A percentile compares a stretch with the other conserved stretches of the same genome.
These are phyloP conservation scores for Sminthurides aquaticus DNA, from an alignment of 2,888 invertebrate genomes.

Conservation along the genomic window DNA sequence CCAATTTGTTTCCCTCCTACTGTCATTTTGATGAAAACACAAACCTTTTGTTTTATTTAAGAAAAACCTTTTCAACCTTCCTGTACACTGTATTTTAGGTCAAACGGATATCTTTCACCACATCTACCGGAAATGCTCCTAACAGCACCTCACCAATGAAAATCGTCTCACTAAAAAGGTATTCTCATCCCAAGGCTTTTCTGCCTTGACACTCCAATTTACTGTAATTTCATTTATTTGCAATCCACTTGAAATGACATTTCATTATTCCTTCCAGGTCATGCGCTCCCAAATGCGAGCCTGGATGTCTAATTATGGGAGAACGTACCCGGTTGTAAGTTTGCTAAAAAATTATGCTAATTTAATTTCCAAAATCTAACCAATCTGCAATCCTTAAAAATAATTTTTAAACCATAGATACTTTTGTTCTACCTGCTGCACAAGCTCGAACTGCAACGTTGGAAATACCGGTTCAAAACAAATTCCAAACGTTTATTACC, in stretches of 20 bases:
- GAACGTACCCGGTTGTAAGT: constrained; percentile 70
- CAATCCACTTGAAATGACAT: too few species aligned
- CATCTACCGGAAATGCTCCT: constrained; percentile 13
- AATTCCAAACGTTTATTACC: too few species aligned
- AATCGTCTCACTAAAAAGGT: constrained; percentile 29
- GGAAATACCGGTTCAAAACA: constrained; percentile 50
- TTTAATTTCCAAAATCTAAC: not conserved
- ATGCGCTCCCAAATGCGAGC: constrained; percentile 69
- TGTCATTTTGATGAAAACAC: too few species aligned
- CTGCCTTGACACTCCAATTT: too few species aligned
- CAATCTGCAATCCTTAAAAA: constrained; percentile 1
- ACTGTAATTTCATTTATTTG: too few species aligned
- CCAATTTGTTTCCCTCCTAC: too few species aligned
- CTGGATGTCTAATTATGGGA: constrained; percentile 81
- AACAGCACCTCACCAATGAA: constrained; percentile 20
- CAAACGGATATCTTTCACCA: constrained; percentile 29
- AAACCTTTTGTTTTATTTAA: too few species aligned
- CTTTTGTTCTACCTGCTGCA: constrained; percentile 80
- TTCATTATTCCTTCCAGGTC: too few species aligned
- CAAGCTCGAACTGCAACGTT: constrained; percentile 67
- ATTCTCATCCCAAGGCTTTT: too few species aligned
- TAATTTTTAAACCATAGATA: too few species aligned
- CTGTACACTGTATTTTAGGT: too few species aligned
- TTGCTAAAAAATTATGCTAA: not conserved
- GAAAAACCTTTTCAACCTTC: too few species aligned